Percentiles rank a stretch among this genome's conserved stretches.
Evolutionary conservation across 2,113 vertebrate genomes (phyloP).

Genomic region (Aegotheles bennettii): DNA sequence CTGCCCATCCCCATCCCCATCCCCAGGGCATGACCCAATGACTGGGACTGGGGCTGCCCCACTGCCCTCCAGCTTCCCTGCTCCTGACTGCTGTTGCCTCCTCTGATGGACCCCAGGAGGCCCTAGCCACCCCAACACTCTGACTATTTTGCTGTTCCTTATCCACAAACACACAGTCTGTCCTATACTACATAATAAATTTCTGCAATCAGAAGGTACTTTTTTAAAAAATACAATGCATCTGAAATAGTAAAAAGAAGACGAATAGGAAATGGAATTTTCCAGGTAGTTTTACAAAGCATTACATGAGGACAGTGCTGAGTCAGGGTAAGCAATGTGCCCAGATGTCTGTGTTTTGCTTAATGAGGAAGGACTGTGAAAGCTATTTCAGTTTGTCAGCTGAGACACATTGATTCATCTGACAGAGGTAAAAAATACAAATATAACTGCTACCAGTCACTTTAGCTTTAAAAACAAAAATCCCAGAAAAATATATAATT

Average conservation of each 20-base stretch:
- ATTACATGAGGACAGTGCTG: accelerated
- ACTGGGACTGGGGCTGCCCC: neutral
- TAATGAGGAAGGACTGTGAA: neutral
- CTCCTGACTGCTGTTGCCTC: neutral
- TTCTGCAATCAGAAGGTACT: neutral
- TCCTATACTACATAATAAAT: neutral
- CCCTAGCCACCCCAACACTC: accelerated
- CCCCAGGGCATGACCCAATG: too few species aligned
- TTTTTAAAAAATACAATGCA: neutral
- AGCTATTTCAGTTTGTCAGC: neutral
- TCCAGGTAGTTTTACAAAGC: neutral
- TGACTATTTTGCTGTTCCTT: neutral
- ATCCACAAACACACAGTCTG: neutral
- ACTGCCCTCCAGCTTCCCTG: too few species aligned
- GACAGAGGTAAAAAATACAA: neutral
- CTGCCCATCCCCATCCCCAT: too few species aligned
- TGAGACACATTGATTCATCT: neutral
- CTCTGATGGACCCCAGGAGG: accelerated
- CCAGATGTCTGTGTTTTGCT: neutral
- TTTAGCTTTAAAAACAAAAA: neutral
- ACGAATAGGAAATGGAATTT: neutral
- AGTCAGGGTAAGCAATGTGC: neutral
- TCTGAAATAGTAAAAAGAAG: neutral
- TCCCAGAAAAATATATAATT: neutral
- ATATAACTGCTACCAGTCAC: neutral